Percentiles rank a stretch among this genome's conserved stretches.
Conservation (phyloP, 23 tunicate genomes). For the Oikopleura albicans region DNA sequence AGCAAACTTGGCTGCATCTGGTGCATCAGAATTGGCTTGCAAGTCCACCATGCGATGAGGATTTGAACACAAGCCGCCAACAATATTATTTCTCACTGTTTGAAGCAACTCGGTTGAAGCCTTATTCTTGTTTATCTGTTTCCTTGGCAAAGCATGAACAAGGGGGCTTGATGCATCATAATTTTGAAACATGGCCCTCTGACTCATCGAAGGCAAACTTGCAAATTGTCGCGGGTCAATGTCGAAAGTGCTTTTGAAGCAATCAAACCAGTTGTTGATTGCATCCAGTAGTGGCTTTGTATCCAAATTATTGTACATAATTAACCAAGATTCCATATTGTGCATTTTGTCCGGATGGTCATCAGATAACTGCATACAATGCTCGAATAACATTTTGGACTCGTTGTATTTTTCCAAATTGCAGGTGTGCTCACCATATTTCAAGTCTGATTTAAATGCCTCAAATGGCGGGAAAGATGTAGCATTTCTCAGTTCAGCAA, state of each 20-base stretch:
- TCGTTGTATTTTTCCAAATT: not conserved
- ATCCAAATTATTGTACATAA: not conserved
- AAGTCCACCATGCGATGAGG: not conserved
- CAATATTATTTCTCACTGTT: not conserved
- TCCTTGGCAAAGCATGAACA: no score
- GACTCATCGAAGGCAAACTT: not conserved
- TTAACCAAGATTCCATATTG: not conserved
- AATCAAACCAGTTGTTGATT: not conserved
- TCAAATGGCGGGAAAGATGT: not conserved
- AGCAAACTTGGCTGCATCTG: not conserved
- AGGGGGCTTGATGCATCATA: no score
- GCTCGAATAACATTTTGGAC: not conserved
- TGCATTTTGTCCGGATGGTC: not conserved
- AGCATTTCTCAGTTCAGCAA: not conserved
- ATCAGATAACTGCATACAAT: not conserved
- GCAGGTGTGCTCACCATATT: not conserved
- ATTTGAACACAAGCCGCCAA: not conserved
- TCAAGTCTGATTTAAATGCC: not conserved
- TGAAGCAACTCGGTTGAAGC: no score
- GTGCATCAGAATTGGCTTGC: not conserved
- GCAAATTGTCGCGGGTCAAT: not conserved
- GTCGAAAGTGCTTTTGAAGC: not conserved
- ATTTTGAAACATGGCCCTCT: not conserved
- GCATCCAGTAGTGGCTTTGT: not conserved
- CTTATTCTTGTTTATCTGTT: no score